Evolutionary conservation across 2,888 invertebrate genomes (phyloP).

Genomic region (Agrotis segetum): DNA sequence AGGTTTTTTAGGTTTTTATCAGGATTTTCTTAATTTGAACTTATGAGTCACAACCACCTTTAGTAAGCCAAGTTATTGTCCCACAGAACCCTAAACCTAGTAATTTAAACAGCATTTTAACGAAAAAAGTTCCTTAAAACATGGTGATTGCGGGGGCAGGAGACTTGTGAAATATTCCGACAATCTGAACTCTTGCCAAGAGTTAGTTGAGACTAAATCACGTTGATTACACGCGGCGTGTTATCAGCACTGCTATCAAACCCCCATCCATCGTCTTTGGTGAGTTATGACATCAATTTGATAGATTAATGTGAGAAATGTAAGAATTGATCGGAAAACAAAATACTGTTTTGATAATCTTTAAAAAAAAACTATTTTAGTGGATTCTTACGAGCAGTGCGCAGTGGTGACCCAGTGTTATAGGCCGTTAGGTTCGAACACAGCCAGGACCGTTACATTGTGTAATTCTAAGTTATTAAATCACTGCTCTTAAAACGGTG

Average conservation of each 20-base stretch:
- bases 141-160: constrained; percentile 41
- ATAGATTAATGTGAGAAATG: constrained; percentile 1
- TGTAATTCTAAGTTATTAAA: too few species aligned
- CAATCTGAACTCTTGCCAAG: constrained; percentile 65
- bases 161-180: constrained; percentile 48
- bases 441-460: too few species aligned
- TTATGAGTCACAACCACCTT: neutral
- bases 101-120: constrained; percentile 49
- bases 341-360: neutral
- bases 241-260: constrained; percentile 48
- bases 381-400: too few species aligned
- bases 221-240: constrained; percentile 3
- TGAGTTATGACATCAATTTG: constrained; percentile 24
- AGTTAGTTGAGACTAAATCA: constrained; percentile 46
- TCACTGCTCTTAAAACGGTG: too few species aligned
- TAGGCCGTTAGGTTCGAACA: too few species aligned
- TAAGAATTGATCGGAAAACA: neutral
- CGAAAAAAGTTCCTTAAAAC: constrained; percentile 49
- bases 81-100: constrained; percentile 32
- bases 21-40: neutral
- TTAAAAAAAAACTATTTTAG: neutral
- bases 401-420: too few species aligned
- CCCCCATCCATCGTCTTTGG: constrained; percentile 22
- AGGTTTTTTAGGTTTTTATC: too few species aligned
- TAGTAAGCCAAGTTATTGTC: neutral